A percentile compares a stretch with the other conserved stretches of the same genome.
phyloP scores from a whole-genome alignment of 2,888 invertebrate species.

The Carpatolechia fugitivella region DNA sequence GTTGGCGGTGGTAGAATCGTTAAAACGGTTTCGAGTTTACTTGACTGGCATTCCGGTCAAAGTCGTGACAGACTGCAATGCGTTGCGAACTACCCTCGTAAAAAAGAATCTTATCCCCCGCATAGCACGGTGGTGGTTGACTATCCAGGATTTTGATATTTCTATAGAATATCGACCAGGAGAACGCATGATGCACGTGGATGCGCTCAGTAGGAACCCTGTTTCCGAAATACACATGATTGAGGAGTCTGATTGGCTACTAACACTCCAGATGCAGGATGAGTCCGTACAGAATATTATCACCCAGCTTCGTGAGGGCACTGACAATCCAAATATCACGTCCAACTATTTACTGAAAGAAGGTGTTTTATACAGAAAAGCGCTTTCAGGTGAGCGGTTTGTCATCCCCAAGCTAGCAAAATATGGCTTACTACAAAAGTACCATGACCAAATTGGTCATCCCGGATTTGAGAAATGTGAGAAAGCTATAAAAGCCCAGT shows the following conservation, averaged over 20 bases:
- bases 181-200: slow-evolving; percentile 9
- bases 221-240: slow-evolving; percentile 13
- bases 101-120: slow-evolving; percentile 11
- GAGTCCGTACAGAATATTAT: slow-evolving; percentile 5
- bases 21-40: slow-evolving; percentile 13
- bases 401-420: slow-evolving; percentile 16
- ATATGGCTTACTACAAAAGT: slow-evolving; percentile 11
- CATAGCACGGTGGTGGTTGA: slow-evolving; percentile 9
- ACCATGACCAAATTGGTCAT: slow-evolving; percentile 45
- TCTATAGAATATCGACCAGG: slow-evolving; percentile 8
- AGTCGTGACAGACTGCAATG: slow-evolving; percentile 6
- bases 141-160: slow-evolving; percentile 10
- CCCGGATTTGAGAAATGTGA: slow-evolving; percentile 40
- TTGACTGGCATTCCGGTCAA: slow-evolving; percentile 8
- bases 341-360: slow-evolving; percentile 8
- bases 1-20: slow-evolving; percentile 17
- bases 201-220: slow-evolving; percentile 7
- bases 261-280: slow-evolving; percentile 26
- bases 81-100: background rate
- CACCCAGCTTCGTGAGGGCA: background rate
- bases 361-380: slow-evolving; percentile 7
- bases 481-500: slow-evolving; percentile 32
- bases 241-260: slow-evolving; percentile 12
- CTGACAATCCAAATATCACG: background rate
- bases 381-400: slow-evolving; percentile 12